A percentile compares a stretch with the other conserved stretches of the same genome.
These are phyloP conservation scores for Nesospiza acunhae DNA, from an alignment of 2,113 vertebrate genomes.

Conservation along the genomic window DNA sequence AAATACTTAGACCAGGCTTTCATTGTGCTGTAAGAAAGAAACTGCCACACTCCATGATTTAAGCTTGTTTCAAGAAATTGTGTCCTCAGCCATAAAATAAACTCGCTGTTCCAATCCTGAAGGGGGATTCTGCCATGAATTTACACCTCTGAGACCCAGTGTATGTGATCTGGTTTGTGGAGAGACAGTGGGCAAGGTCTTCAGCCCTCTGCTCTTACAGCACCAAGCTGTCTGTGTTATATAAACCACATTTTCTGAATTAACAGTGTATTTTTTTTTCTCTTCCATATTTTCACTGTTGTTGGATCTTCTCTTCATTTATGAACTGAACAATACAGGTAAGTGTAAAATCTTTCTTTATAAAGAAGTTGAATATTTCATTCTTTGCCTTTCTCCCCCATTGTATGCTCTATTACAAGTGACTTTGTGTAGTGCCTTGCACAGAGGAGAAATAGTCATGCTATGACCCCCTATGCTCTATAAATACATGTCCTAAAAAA, in stretches of 20 bases:
- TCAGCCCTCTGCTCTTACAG: not conserved
- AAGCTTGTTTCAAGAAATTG: not conserved
- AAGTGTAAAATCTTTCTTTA: not conserved
- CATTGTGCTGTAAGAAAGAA: not conserved
- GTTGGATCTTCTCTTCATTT: not conserved
- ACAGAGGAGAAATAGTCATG: not conserved
- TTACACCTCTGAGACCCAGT: not conserved
- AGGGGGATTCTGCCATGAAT: not conserved
- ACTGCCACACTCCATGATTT: not conserved
- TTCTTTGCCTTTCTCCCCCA: not conserved
- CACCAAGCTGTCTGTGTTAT: not conserved
- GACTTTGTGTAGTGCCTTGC: not conserved
- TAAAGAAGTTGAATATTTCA: not conserved
- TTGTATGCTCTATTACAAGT: not conserved
- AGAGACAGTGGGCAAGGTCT: not conserved
- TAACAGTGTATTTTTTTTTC: not conserved
- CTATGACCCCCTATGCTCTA: not conserved
- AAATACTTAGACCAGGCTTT: not conserved
- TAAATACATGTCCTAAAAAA: not conserved
- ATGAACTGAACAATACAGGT: conserved; percentile 25
- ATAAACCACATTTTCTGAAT: not conserved
- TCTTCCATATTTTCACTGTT: not conserved
- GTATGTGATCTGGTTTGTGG: not conserved
- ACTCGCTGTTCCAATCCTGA: not conserved
- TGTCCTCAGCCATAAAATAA: not conserved